These are phyloP conservation scores for Artibeus lituratus DNA, from an alignment of 2,797 vertebrate genomes.

Conservation along the genomic window DNA sequence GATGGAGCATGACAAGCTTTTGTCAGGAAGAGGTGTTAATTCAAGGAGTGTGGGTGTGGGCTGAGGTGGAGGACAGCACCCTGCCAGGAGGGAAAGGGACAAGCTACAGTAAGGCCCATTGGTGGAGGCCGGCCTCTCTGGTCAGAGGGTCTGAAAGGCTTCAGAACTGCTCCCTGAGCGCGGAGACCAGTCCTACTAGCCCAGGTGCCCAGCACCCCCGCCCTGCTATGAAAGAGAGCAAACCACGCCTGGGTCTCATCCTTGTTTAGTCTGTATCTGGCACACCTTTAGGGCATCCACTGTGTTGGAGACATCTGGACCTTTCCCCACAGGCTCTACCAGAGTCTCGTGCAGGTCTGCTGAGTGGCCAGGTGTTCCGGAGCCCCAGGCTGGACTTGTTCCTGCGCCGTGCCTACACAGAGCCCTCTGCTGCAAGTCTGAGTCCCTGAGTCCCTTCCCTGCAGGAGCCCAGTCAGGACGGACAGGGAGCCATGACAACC, in stretches of 20 bases:
- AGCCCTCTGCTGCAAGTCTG: neutral
- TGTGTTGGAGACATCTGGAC: neutral
- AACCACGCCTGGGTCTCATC: neutral
- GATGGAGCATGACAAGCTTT: neutral
- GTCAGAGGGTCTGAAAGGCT: neutral
- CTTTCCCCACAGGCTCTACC: neutral
- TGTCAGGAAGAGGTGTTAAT: neutral
- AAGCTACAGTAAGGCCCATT: neutral
- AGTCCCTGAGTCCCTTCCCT: neutral
- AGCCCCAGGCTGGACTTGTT: neutral
- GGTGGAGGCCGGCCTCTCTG: neutral
- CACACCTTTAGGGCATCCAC: neutral
- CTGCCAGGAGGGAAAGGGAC: neutral
- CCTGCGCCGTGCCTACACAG: neutral
- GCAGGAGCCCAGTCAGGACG: too few species aligned
- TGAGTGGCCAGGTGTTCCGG: neutral
- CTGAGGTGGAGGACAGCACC: neutral
- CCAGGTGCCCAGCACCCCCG: neutral
- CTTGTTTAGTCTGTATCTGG: neutral
- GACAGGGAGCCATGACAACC: accelerated
- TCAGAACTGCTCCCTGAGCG: neutral
- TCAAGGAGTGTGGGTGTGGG: too few species aligned
- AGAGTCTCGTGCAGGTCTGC: neutral
- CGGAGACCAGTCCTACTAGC: neutral
- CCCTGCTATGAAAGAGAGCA: neutral